phyloP scores from a whole-genome alignment of 2,888 invertebrate genomes.

The Sminthurinus aureus region DNA sequence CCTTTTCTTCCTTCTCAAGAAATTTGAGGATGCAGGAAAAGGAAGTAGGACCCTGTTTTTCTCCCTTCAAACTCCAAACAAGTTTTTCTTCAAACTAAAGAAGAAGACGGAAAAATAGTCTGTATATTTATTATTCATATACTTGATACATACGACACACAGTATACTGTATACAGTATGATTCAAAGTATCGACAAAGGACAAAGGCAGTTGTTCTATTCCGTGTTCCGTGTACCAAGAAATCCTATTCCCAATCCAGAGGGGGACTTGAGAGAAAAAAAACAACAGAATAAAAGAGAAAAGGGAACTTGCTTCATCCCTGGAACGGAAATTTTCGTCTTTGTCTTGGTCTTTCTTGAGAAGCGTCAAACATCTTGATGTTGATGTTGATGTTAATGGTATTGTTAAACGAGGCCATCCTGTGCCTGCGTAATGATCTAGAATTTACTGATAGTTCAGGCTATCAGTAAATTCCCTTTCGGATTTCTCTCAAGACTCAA shows the following conservation, averaged over 20 bases:
- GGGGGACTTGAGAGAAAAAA: not conserved
- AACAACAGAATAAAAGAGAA: not conserved
- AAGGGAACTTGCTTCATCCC: too few species aligned
- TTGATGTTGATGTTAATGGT: not conserved
- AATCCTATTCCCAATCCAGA: not conserved
- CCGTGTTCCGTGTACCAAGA: not conserved
- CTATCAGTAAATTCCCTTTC: not conserved
- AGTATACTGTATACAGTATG: not conserved
- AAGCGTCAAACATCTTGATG: too few species aligned
- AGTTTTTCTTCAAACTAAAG: not conserved
- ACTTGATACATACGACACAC: not conserved
- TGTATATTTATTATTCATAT: not conserved
- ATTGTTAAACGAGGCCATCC: not conserved
- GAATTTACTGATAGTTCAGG: not conserved
- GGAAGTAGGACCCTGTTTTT: not conserved
- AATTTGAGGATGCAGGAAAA: too few species aligned
- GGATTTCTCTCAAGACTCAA: not conserved
- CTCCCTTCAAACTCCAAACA: not conserved
- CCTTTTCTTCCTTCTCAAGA: too few species aligned
- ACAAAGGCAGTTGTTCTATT: not conserved
- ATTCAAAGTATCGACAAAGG: not conserved
- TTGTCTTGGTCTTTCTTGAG: too few species aligned
- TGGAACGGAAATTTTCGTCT: too few species aligned
- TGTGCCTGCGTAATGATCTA: not conserved
- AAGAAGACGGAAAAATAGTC: too few species aligned